Evolutionary conservation across 1,140 invertebrate species (phyloP), one percentile per base, ranked within the genome.

Genomic region (Amyelois transitella): DNA sequence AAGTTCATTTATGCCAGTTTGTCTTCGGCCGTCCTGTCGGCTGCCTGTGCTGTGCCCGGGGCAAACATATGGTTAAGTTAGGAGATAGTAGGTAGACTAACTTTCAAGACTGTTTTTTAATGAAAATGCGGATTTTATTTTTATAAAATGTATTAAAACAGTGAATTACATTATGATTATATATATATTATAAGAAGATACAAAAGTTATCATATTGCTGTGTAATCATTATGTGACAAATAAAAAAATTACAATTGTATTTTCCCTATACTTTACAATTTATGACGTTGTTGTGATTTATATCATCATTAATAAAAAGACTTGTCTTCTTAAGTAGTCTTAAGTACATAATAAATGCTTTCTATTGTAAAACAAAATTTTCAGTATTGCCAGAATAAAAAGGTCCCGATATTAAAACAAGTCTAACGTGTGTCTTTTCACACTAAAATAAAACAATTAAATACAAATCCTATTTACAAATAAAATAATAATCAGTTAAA

Each of bases 111-210:
- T 24, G 22, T 24, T 8, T 3, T 38, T 5, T 2, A 73, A 68
- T 53, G 50, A 74, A 71, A 59, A 58, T 18, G 53, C 54, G n/a
- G 7, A 48, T 47, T 24, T 28, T 64, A 64, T 75, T 75, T 77
- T 79, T 83, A 81, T 72, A 82, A 73, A 86, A 83, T 83, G 80
- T 83, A 86, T 75, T 86, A 86, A 86, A 86, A 79, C 80, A 81
- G 70, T 77, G 72, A 81, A 80, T 66, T 74, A 69, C 64, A 74
- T 1, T 38, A 38, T 14, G 74, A 81, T 77, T 83, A 79, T 67
- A 81, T 10, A 21, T 45, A 55, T 70, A 60, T n/a, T 53, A 73
- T 63, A 70, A 64, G 57, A 69, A 63, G 66, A 72, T 74, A 77
- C 56, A 73, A 72, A 62, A 49, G 18, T 61, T 48, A 44, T 7